Conservation (phyloP, 2,797 vertebrate genomes). For the Perodicticus potto region DNA sequence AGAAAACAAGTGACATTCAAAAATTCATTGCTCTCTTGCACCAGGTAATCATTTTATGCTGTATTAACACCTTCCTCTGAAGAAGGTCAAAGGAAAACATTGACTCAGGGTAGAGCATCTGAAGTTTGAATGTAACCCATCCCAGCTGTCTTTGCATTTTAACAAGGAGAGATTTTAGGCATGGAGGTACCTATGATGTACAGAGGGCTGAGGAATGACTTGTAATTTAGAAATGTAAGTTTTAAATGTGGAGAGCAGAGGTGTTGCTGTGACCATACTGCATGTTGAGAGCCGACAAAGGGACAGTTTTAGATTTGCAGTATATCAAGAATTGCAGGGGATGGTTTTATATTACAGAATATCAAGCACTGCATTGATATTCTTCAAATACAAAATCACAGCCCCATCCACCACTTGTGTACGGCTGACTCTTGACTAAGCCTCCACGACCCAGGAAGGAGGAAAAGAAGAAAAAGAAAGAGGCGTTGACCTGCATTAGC, state of each 20-base stretch:
- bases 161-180: not conserved
- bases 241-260: not conserved
- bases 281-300: not conserved
- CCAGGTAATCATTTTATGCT: not conserved
- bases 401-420: not conserved
- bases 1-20: not conserved
- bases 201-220: not conserved
- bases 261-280: not conserved
- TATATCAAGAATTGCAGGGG: too few species aligned
- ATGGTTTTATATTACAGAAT: too few species aligned
- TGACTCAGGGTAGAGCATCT: not conserved
- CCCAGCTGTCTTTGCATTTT: not conserved
- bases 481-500: not conserved
- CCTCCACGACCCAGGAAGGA: conserved; percentile 54
- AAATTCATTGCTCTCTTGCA: not conserved
- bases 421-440: not conserved
- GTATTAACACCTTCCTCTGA: not conserved
- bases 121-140: conserved; percentile 23
- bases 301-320: not conserved
- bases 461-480: not conserved
- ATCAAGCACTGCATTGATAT: not conserved
- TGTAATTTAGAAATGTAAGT: not conserved
- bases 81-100: not conserved
- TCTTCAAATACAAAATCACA: not conserved
- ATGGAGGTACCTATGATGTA: not conserved